phyloP scores from a whole-genome alignment of 2,113 vertebrate genomes.

The Lepus americanus region DNA sequence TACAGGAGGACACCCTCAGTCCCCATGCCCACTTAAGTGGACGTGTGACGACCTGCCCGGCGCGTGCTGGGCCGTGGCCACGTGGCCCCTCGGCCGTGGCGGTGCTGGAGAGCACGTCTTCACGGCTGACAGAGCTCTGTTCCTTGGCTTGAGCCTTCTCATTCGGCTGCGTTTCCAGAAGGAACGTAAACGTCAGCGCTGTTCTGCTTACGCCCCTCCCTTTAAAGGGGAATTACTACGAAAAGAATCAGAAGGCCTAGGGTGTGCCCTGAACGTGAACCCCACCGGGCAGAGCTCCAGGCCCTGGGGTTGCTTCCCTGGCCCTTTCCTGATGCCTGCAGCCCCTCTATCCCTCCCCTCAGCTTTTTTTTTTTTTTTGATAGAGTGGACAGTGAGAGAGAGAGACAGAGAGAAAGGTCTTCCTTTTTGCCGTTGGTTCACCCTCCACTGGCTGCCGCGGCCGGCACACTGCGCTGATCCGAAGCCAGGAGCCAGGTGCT shows the following conservation, averaged over 20 bases:
- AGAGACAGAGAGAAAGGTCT: no score
- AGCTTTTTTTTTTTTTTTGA: no score
- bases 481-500: no score
- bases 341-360: neutral
- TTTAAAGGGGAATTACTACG: neutral
- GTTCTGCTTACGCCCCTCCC: neutral
- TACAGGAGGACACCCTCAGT: neutral
- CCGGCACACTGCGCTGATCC: no score
- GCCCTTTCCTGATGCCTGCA: neutral
- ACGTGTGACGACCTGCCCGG: neutral
- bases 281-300: neutral
- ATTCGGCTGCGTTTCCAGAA: neutral
- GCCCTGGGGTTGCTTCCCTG: fast-evolving
- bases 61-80: fast-evolving
- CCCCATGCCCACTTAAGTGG: fast-evolving
- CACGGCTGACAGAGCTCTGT: neutral
- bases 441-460: no score
- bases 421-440: no score
- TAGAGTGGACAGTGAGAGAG: no score
- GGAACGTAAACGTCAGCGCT: neutral
- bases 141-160: neutral
- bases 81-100: neutral
- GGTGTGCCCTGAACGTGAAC: neutral
- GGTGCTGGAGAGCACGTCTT: no score
- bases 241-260: neutral